phyloP scores from a whole-genome alignment of 2,113 vertebrate species.

The Gobius niger region DNA sequence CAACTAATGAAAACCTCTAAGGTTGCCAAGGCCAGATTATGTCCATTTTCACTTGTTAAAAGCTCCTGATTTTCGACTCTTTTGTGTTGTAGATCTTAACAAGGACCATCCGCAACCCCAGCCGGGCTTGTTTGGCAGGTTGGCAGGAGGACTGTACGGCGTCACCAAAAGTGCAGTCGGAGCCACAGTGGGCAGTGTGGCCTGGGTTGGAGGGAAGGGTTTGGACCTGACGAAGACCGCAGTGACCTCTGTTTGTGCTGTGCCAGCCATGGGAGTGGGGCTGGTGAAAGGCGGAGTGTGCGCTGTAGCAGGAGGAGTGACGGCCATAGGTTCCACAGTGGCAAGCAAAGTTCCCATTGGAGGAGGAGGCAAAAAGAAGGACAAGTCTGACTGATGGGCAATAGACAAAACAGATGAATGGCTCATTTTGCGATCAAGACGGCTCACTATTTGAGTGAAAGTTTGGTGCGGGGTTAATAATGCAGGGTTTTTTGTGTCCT shows the following conservation, averaged over 20 bases:
- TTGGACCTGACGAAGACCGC: conserved; percentile 93
- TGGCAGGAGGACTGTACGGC: conserved; percentile 91
- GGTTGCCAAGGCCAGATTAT: too few relatives aligned
- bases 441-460: conserved; percentile 37
- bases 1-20: too few relatives aligned
- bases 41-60: background rate
- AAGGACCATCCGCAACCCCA: conserved; percentile 90
- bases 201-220: conserved; percentile 95
- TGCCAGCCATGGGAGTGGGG: conserved; percentile 89
- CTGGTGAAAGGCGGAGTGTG: conserved; percentile 90
- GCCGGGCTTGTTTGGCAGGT: conserved; percentile 88
- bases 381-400: conserved; percentile 88
- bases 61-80: background rate
- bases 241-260: conserved; percentile 86
- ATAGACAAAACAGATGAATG: conserved; percentile 26
- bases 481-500: background rate
- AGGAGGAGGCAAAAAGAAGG: conserved; percentile 91
- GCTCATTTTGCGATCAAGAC: conserved; percentile 11
- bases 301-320: conserved; percentile 89
- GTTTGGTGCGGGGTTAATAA: conserved; percentile 38
- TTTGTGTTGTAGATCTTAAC: conserved; percentile 77
- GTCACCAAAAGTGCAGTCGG: conserved; percentile 93
- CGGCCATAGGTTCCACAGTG: conserved; percentile 90
- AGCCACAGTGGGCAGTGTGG: conserved; percentile 89
- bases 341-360: conserved; percentile 90